phyloP scores from a whole-genome alignment of 2,113 vertebrate species.

The Oostethus manadensis region DNA sequence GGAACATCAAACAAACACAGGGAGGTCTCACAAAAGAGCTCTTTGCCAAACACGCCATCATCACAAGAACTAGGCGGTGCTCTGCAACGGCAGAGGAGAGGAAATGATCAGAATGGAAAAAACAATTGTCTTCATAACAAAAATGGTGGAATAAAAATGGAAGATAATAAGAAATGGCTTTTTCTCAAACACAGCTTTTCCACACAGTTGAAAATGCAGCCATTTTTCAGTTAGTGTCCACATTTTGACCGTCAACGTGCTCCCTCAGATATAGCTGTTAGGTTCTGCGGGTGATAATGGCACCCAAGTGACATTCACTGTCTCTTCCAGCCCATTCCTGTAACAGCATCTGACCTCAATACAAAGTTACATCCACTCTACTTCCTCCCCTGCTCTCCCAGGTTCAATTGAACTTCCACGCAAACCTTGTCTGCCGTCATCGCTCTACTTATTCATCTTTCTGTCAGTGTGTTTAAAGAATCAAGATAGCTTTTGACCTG shows the following conservation, averaged over 20 bases:
- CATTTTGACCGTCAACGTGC: slow-evolving; percentile 18
- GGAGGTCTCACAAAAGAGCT: slow-evolving; percentile 53
- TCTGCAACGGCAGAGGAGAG: slow-evolving; percentile 7
- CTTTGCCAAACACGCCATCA: slow-evolving; percentile 37
- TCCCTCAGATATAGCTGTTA: slow-evolving; percentile 16
- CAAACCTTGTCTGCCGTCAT: slow-evolving; percentile 24
- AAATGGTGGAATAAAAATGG: slow-evolving; percentile 2
- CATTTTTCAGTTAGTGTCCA: slow-evolving; percentile 14
- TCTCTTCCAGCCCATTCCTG: slow-evolving; percentile 22
- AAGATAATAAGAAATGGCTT: slow-evolving; percentile 13
- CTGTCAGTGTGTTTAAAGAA: slow-evolving; percentile 38
- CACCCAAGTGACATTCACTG: slow-evolving; percentile 39
- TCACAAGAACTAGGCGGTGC: slow-evolving; percentile 19
- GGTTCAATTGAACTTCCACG: slow-evolving; percentile 26
- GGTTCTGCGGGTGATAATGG: slow-evolving; percentile 38
- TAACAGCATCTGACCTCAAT: slow-evolving; percentile 19
- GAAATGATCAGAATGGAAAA: slow-evolving; percentile 31
- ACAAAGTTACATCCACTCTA: neutral
- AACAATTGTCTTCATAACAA: slow-evolving; percentile 31
- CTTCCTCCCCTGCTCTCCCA: slow-evolving; percentile 8
- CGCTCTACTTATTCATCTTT: slow-evolving; percentile 44
- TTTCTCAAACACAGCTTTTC: slow-evolving; percentile 13
- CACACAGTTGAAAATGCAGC: slow-evolving; percentile 1
- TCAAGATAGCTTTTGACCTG: slow-evolving; percentile 25
- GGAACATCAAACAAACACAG: slow-evolving; percentile 63